Base-by-base conservation (phyloP, 2,113 vertebrate genomes). In the Vidua macroura region DNA sequence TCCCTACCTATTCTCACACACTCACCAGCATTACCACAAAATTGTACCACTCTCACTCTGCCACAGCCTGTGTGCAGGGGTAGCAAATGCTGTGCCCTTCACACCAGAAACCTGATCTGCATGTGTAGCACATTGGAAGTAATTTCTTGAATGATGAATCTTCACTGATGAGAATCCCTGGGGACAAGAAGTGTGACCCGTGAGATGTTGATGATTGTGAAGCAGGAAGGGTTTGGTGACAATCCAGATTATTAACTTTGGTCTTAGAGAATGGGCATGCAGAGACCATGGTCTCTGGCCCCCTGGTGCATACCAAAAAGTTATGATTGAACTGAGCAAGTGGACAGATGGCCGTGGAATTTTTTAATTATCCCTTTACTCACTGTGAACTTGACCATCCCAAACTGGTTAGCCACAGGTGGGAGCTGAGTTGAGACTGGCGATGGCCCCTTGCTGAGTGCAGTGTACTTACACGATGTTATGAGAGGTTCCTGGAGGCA, bases 91-190 rank as follows among this genome's bases (percentile, higher is more conserved):
- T 79, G 9, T 82, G 44, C 33, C 3, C 2, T 46, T 91, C 55
- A 75, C 37, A 69, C 17, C 18, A 35, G 51, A 75, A 94, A 72
- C 30, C 21, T 73, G 25, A 48, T 85, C 62, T 83, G 41, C 18
- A 8, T 4, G 8, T 58, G 15, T 23, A 59, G 60, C 46, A 52
- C 16, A 18, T 4, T 35, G 58, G 70, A 70, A 30, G 30, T 58
- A 58, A 78, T 85, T 83, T 85, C 25, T 64, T 88, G 62, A 75
- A 59, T 49, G 51, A 37, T 18, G 44, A 30, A 72, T 6, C 9
- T 49, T 83, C 31, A 58, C 8, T 0, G 0, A 1, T 62, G 64
- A 58, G 46, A 58, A 70, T 70, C 5, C 15, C 6, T 10, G 30
- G 37, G 28, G 11, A 18, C 24, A 37, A 62, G n/a, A 86, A 46